Evolutionary conservation across 2,113 vertebrate species (phyloP), one percentile per base, ranked within the genome.

Genomic region (Corythornis cristatus): DNA sequence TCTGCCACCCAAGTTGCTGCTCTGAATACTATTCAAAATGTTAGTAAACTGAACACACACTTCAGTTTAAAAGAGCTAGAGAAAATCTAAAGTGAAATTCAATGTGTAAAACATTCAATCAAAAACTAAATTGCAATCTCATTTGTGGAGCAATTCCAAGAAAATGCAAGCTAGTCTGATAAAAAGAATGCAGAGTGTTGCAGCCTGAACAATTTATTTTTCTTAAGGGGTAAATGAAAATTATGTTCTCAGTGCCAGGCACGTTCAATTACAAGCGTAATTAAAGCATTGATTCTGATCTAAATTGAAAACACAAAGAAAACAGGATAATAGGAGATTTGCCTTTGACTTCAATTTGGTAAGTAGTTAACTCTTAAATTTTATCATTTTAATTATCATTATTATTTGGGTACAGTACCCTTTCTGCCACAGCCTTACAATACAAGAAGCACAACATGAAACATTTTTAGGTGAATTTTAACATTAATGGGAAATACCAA

Each of bases 71-170:
- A 87, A 77, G 71, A 77, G 13, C 60, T 64, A 77, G 77, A 89
- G 84, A 94, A 96, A 94, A 94, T 85, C 50, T 70, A n/a, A 94
- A 96, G 89, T 94, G 89, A 95, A 96, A 91, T 85, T 87, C 84
- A 91, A 93, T 92, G 84, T 77, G 78, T 72, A 95, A 95, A 91
- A 89, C 67, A 71, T 93, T 94, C 89, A 96, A 83, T 95, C 86
- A 96, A 74, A 95, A 79, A 51, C 67, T 76, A 92, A 96, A 92
- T 85, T 92, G 20, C 81, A 89, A 29, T 93, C 84, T 89, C 87
- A 80, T 4, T 87, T 85, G 91, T 93, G 91, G 78, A 94, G 62
- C 56, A 77, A 87, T 96, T 94, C 84, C 84, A 95, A 89, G 93
- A 89, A 95, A 96, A 95, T 71, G 56, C 78, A 91, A 89, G 81